Evolutionary conservation across 2,888 invertebrate genomes (phyloP).

Genomic region (Agonopterix arenella): DNA sequence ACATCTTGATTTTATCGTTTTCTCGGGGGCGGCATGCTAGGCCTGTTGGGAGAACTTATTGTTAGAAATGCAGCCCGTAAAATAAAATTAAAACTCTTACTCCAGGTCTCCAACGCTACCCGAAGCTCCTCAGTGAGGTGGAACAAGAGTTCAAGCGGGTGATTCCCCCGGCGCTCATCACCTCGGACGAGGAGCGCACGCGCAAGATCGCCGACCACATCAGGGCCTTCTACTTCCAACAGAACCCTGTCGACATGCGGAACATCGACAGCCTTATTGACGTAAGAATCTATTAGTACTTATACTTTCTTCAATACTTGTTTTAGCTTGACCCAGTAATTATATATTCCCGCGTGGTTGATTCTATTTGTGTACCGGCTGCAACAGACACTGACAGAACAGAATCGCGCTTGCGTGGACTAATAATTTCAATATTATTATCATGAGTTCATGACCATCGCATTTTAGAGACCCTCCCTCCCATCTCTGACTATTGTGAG

Average conservation of each 20-base stretch:
- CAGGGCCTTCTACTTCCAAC: constrained; percentile 76
- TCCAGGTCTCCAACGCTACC: constrained; percentile 76
- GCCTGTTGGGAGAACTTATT: background rate
- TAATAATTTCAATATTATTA: too few relatives aligned
- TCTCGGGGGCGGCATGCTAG: background rate
- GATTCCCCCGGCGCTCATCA: constrained; percentile 71
- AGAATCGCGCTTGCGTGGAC: too few relatives aligned
- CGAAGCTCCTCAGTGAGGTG: constrained; percentile 71
- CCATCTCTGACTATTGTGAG: too few relatives aligned
- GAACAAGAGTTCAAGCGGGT: constrained; percentile 76
- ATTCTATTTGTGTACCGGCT: too few relatives aligned
- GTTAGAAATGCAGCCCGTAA: too few relatives aligned
- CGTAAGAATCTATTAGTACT: constrained; percentile 42
- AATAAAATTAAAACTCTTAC: background rate
- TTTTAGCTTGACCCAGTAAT: too few relatives aligned
- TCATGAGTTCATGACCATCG: too few relatives aligned
- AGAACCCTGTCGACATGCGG: constrained; percentile 68
- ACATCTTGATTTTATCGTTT: too few relatives aligned
- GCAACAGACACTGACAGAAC: too few relatives aligned
- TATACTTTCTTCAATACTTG: background rate
- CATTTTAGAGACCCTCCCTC: too few relatives aligned
- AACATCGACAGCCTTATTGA: constrained; percentile 77
- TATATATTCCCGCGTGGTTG: too few relatives aligned
- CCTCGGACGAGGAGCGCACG: constrained; percentile 38
- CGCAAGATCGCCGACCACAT: constrained; percentile 64